Percentiles rank a stretch among this genome's conserved stretches.
Evolutionary conservation across 2,797 vertebrate genomes (phyloP).

Genomic region (Sebastes diaconus): DNA sequence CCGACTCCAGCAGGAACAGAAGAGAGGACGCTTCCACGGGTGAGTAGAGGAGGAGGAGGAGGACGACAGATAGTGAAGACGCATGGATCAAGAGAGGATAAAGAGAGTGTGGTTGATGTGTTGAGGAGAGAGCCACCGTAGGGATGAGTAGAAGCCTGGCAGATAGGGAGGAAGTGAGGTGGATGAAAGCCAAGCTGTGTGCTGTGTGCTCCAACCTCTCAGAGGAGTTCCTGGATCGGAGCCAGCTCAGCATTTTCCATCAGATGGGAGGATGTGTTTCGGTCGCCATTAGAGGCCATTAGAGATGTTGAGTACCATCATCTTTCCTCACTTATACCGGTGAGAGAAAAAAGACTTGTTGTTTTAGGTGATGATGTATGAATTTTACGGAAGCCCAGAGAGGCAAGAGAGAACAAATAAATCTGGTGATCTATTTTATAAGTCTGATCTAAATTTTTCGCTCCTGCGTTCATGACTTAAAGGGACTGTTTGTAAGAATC

Average conservation of each 20-base stretch:
- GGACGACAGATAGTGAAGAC: not conserved
- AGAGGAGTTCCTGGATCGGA: constrained; percentile 38
- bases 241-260: constrained; percentile 54
- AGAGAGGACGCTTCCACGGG: constrained; percentile 95
- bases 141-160: constrained; percentile 24
- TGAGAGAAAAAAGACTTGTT: no score
- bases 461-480: fast-evolving
- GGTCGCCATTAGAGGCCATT: not conserved
- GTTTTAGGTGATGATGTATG: not conserved
- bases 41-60: constrained; percentile 50
- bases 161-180: constrained; percentile 22
- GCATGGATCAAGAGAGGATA: not conserved
- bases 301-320: not conserved
- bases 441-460: not conserved
- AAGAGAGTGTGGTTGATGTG: not conserved
- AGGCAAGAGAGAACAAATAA: not conserved
- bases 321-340: not conserved
- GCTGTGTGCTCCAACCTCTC: constrained; percentile 37
- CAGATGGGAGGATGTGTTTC: constrained; percentile 29
- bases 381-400: not conserved
- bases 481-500: no score
- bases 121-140: constrained; percentile 13
- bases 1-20: constrained; percentile 95
- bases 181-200: constrained; percentile 26
- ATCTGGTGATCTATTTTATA: not conserved